These are phyloP conservation scores for Nasonia longicornis DNA, from an alignment of 1,140 invertebrate species.

Conservation along the genomic window DNA sequence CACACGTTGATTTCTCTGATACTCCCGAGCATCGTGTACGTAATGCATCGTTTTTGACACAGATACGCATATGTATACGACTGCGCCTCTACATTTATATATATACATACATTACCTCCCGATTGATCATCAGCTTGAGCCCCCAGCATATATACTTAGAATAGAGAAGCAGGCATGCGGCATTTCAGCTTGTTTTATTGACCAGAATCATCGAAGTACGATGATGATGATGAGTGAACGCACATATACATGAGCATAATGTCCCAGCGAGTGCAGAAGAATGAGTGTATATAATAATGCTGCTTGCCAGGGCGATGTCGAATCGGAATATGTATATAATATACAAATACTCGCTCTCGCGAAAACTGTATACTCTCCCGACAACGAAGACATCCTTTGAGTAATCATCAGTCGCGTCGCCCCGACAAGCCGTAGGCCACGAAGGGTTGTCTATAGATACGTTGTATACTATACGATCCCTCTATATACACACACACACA, in stretches of 20 bases:
- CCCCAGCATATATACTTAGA: slow-evolving; percentile 58
- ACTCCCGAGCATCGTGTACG: no score
- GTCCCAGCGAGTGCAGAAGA: background rate
- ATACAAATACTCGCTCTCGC: no score
- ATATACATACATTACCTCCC: slow-evolving; percentile 36
- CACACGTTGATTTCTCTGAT: no score
- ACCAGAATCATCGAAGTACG: background rate
- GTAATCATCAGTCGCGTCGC: no score
- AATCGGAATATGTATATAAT: no score
- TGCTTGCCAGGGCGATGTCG: no score
- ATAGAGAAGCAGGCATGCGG: slow-evolving; percentile 64
- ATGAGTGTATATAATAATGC: no score
- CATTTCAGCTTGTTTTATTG: slow-evolving; percentile 60
- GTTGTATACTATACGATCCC: no score
- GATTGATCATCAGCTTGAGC: slow-evolving; percentile 47
- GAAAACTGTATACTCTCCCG: no score
- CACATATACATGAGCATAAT: background rate
- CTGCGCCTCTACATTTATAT: background rate
- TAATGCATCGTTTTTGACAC: background rate
- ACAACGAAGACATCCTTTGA: no score
- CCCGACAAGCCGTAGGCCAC: no score
- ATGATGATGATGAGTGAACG: background rate
- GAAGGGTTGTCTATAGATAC: no score
- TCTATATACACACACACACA: background rate
- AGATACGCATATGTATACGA: background rate